These are phyloP conservation scores for Hyposmocoma kahamanoa DNA, from an alignment of 1,140 invertebrate species.

Conservation along the genomic window DNA sequence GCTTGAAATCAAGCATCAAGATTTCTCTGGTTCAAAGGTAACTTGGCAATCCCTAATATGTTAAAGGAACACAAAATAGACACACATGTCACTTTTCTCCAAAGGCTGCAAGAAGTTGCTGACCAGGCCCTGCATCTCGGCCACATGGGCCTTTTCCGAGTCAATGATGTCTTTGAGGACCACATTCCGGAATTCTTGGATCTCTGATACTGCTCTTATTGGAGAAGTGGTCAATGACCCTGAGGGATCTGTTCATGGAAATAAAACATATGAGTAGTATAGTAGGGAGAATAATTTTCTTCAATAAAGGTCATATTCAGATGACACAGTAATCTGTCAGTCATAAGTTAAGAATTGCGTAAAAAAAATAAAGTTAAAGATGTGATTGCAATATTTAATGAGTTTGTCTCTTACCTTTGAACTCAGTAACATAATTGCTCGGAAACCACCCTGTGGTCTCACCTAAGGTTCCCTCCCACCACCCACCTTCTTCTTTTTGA, in stretches of 20 bases:
- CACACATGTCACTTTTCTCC: conserved; percentile 90
- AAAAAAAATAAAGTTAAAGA: no score
- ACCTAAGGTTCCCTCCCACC: conserved; percentile 97
- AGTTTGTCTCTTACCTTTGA: conserved; percentile 80
- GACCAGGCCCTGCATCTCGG: conserved; percentile 88
- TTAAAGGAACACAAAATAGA: conserved; percentile 23
- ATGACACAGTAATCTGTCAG: no score
- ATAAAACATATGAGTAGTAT: no score
- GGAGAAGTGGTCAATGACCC: conserved; percentile 74
- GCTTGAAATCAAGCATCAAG: no score
- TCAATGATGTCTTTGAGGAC: conserved; percentile 95
- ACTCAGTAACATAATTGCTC: conserved; percentile 96
- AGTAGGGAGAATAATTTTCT: no score
- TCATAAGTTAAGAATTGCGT: no score
- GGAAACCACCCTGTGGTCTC: conserved; percentile 99
- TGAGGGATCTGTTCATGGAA: conserved; percentile 50
- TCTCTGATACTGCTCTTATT: conserved; percentile 78
- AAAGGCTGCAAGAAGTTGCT: conserved; percentile 90
- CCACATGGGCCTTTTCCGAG: conserved; percentile 91
- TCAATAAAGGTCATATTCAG: no score
- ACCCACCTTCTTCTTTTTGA: conserved; percentile 92
- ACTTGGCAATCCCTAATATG: no score
- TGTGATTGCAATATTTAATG: conserved; percentile 11
- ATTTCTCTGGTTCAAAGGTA: no score
- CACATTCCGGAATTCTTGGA: conserved; percentile 84